A percentile compares a stretch with the other conserved stretches of the same genome.
Evolutionary conservation across 2,797 vertebrate species (phyloP).

Genomic region (Gobionotothen gibberifrons): DNA sequence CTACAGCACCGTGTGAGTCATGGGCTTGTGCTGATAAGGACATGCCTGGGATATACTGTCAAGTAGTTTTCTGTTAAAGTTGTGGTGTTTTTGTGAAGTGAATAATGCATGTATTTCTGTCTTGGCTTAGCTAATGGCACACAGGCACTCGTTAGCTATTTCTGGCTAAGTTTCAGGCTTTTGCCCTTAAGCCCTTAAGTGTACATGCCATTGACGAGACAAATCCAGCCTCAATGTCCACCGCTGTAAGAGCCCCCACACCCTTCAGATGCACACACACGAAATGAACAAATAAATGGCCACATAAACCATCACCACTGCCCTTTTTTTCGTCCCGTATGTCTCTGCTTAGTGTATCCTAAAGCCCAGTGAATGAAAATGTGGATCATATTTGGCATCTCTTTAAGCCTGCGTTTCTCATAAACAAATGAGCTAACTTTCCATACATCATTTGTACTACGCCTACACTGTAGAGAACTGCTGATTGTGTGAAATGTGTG

Average conservation of each 20-base stretch:
- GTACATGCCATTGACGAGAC: slow-evolving; percentile 69
- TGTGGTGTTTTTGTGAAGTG: slow-evolving; percentile 64
- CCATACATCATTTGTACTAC: slow-evolving; percentile 38
- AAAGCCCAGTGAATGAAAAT: slow-evolving; percentile 42
- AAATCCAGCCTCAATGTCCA: slow-evolving; percentile 44
- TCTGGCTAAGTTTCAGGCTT: slow-evolving; percentile 69
- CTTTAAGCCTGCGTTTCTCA: slow-evolving; percentile 36
- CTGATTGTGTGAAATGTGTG: slow-evolving; percentile 61
- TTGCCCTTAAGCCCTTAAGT: slow-evolving; percentile 72
- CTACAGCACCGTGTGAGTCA: slow-evolving; percentile 29
- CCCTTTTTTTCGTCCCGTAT: neutral
- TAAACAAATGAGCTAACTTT: slow-evolving; percentile 57
- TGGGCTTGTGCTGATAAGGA: slow-evolving; percentile 29
- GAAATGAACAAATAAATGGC: slow-evolving; percentile 15
- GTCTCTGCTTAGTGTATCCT: slow-evolving; percentile 33
- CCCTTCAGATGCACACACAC: slow-evolving; percentile 12
- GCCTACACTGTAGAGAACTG: slow-evolving; percentile 52
- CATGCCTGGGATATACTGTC: slow-evolving; percentile 12
- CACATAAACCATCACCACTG: neutral
- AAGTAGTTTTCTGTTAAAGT: slow-evolving; percentile 44
- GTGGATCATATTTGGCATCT: slow-evolving; percentile 45
- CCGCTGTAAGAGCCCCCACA: slow-evolving; percentile 22
- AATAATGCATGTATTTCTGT: slow-evolving; percentile 75
- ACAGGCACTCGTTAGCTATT: slow-evolving; percentile 72
- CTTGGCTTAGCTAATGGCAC: slow-evolving; percentile 74